A percentile compares a stretch with the other conserved stretches of the same genome.
These are phyloP conservation scores for Mylabris phalerata DNA, from an alignment of 1,140 invertebrate species.

Conservation along the genomic window DNA sequence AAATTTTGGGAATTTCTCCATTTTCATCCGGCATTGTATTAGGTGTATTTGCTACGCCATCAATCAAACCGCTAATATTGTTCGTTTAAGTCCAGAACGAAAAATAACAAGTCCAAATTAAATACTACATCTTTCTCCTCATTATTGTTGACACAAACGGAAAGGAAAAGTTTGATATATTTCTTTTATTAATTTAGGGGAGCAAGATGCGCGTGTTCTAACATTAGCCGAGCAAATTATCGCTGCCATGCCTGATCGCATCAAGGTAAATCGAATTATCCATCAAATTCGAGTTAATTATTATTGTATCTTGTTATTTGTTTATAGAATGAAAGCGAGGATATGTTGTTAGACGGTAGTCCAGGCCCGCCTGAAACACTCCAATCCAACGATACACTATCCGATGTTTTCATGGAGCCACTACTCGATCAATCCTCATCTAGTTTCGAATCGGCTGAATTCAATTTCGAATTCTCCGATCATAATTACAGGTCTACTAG, in stretches of 20 bases:
- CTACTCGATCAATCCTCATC: slow-evolving; percentile 54
- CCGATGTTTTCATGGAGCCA: slow-evolving; percentile 61
- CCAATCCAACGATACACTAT: slow-evolving; percentile 39
- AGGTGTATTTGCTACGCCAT: too few relatives aligned
- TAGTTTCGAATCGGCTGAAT: slow-evolving; percentile 57
- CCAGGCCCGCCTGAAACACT: slow-evolving; percentile 37
- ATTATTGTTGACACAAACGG: neutral
- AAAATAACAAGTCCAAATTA: neutral
- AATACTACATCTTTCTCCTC: neutral
- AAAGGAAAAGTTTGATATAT: too few relatives aligned
- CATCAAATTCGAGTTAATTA: neutral
- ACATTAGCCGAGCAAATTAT: slow-evolving; percentile 96
- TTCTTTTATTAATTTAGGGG: slow-evolving; percentile 55
- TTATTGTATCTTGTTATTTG: neutral
- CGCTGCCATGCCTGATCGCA: slow-evolving; percentile 92
- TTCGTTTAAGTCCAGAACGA: too few relatives aligned
- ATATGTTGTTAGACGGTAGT: slow-evolving; percentile 48
- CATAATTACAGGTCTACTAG: slow-evolving; percentile 61
- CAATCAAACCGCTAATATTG: too few relatives aligned
- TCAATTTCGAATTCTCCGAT: slow-evolving; percentile 73
- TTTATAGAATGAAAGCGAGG: slow-evolving; percentile 56
- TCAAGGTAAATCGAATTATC: slow-evolving; percentile 62
- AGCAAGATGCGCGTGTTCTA: slow-evolving; percentile 85
- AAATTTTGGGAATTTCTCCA: too few relatives aligned
- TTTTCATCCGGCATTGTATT: too few relatives aligned